Base-by-base conservation (phyloP, 2,888 invertebrate species). In the Calliopum simillimum region DNA sequence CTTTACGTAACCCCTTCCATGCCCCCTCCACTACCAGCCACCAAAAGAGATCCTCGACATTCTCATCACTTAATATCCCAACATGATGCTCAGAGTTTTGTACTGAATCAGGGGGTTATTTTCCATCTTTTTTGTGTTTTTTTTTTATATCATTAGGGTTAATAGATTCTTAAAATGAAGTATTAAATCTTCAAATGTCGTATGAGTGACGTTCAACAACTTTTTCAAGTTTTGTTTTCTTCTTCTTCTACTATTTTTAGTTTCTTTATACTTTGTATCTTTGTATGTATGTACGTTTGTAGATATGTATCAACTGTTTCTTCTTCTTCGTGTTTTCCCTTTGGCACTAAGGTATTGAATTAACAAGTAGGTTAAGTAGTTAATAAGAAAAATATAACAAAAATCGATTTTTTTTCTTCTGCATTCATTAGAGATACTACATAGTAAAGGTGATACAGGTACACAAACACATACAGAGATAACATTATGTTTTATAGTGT, bases 151-250 rank as follows among this genome's bases (percentile, higher is more conserved):
- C 69, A 73, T 73, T 71, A 56, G 63, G 73, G 73, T 73, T 73
- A 73, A 73, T 64, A 69, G 69, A 69, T 69, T 69, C 73, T 73
- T 71, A 69, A 56, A 62, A 68, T 66, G 56, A 66, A 66, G 66
- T 23, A 66, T 46, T 44, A 44, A 66, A 58, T 47, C 58, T 66
- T 66, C 46, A 66, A 44, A 41, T 58, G 58, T 33, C 58, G 58
- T 44, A 12, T 66, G 47, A 66, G 66, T 47, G 58, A 47, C 66
- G 58, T 51, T 66, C 46, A 58, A 66, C 66, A 66, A 58, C 64
- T 64, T 59, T 59, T 47, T 47, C 16, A 47, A 63, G 47, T 49
- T 33, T 49, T n/a, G 44, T 21, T 33, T 49, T 63, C 16, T 23
- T 47, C 13, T 25, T 25, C 23, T 49, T 49, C 43, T 56, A 33